Conservation (phyloP, 23 tunicate genomes). For the Halocynthia aurantium region DNA sequence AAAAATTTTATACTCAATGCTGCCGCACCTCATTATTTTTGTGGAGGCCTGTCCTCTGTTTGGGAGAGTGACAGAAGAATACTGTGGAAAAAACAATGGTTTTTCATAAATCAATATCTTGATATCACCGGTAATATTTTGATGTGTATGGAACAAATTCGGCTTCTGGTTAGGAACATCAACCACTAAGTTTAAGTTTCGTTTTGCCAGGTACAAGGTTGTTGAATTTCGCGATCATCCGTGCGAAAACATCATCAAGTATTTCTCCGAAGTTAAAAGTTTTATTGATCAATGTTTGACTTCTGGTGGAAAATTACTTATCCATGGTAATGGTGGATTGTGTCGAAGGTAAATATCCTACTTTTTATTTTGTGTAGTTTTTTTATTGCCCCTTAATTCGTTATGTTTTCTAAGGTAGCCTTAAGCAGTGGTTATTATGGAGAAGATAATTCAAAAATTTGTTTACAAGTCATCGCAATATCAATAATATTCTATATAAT, state of each 20-base stretch:
- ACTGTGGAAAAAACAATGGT: no score
- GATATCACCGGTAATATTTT: no score
- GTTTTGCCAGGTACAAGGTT: constrained; percentile 42
- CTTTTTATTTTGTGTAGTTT: not conserved
- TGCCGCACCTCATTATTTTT: no score
- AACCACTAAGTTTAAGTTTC: not conserved
- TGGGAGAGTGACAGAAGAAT: no score
- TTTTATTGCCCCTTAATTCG: not conserved
- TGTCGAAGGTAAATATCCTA: constrained; percentile 44
- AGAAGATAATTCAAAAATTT: no score
- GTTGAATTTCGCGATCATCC: constrained; percentile 58
- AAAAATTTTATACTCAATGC: no score
- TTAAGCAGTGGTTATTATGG: no score
- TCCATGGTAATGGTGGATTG: constrained; percentile 67
- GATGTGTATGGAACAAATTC: not conserved
- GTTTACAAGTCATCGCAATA: no score
- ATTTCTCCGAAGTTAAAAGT: constrained; percentile 32
- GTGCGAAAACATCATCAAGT: constrained; percentile 47
- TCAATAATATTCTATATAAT: no score
- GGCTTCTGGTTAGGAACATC: not conserved
- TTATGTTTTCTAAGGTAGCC: not conserved
- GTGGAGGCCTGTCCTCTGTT: no score
- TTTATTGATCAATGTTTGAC: constrained; percentile 32
- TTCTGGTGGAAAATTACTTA: constrained; percentile 38
- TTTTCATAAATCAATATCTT: no score